phyloP scores from a whole-genome alignment of 1,140 invertebrate species.

The Microplitis demolitor region DNA sequence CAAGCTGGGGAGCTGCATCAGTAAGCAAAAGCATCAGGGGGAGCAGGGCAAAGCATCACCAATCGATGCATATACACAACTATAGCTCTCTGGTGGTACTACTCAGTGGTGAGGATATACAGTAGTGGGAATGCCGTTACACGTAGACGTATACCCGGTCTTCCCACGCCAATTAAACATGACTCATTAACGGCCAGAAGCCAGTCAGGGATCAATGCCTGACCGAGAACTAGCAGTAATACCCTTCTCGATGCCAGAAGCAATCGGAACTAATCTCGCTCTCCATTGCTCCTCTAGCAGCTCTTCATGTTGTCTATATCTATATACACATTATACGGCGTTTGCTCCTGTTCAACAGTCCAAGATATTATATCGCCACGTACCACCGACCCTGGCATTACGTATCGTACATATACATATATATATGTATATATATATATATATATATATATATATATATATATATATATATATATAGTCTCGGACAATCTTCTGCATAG shows the following conservation, averaged over 20 bases:
- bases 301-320: background rate
- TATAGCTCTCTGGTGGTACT: background rate
- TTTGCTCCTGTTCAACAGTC: conserved; percentile 4
- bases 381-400: conserved; percentile 16
- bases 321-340: background rate
- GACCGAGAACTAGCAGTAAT: conserved; percentile 23
- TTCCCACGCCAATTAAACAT: conserved; percentile 64
- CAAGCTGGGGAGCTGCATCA: background rate
- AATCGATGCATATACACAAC: conserved; percentile 8
- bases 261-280: conserved; percentile 58
- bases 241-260: conserved; percentile 42
- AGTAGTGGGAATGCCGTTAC: conserved; percentile 51
- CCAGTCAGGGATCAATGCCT: conserved; percentile 49
- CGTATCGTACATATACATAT: background rate
- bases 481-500: too few relatives aligned
- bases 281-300: conserved; percentile 11
- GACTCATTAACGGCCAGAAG: conserved; percentile 61
- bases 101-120: background rate
- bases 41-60: background rate
- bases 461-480: background rate
- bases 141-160: conserved; percentile 40
- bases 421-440: background rate
- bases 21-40: background rate
- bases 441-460: background rate
- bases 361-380: conserved; percentile 20